Conservation (phyloP, 2,113 vertebrate genomes). For the Peromyscus polionotus region DNA sequence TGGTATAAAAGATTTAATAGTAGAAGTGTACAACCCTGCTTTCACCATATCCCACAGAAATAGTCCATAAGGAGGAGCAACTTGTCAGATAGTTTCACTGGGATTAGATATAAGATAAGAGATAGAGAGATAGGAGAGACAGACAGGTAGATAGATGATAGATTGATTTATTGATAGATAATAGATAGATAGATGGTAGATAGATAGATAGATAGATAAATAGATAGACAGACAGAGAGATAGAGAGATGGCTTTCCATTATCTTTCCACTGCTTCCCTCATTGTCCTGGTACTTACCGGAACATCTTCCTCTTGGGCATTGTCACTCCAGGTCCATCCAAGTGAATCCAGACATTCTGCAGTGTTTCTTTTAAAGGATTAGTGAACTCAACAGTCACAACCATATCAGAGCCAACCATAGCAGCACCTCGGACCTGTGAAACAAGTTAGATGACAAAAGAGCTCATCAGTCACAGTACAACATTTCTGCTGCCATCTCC, state of each 20-base stretch:
- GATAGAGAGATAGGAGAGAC: too few relatives aligned
- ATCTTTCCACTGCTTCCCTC: not conserved
- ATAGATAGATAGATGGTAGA: not conserved
- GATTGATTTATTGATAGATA: not conserved
- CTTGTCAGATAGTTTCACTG: not conserved
- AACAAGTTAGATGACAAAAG: not conserved
- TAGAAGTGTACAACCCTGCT: not conserved
- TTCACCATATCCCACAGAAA: not conserved
- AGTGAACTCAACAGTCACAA: conserved; percentile 92
- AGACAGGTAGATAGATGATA: not conserved
- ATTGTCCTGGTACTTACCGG: conserved; percentile 86
- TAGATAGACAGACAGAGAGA: not conserved
- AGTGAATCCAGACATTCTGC: conserved; percentile 88
- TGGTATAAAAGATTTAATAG: not conserved
- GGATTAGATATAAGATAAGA: not conserved
- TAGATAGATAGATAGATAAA: too few relatives aligned
- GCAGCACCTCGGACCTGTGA: conserved; percentile 85
- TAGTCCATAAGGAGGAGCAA: not conserved
- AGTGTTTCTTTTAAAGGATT: conserved; percentile 93
- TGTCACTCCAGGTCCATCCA: conserved; percentile 93
- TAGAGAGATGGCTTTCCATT: not conserved
- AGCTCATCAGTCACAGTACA: conserved; percentile 17
- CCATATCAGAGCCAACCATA: conserved; percentile 90
- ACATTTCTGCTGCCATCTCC: not conserved
- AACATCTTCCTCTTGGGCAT: conserved; percentile 88